Evolutionary conservation across 1,140 invertebrate genomes (phyloP).

Genomic region (honey bee (Apis mellifera)): DNA sequence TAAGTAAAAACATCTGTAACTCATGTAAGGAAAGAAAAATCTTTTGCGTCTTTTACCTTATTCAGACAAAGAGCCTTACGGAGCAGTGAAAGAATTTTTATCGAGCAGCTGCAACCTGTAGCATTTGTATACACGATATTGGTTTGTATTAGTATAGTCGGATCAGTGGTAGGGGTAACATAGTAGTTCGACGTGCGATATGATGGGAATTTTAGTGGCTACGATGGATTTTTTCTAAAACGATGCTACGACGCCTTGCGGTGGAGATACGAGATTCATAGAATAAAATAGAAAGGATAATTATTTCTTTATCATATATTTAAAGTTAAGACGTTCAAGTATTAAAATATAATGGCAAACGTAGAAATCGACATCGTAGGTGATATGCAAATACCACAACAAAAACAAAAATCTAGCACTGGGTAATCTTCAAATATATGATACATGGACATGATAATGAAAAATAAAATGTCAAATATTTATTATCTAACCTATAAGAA

Average conservation of each 20-base stretch:
- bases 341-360: constrained; percentile 59
- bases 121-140: constrained; percentile 45
- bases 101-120: constrained; percentile 75
- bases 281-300: constrained; percentile 24
- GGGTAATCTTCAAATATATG: constrained; percentile 62
- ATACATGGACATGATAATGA: not conserved
- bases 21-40: constrained; percentile 51
- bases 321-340: not conserved
- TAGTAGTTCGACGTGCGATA: constrained; percentile 47
- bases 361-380: constrained; percentile 68
- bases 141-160: constrained; percentile 17
- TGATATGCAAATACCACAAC: constrained; percentile 56
- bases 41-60: constrained; percentile 29
- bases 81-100: constrained; percentile 60
- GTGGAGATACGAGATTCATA: constrained; percentile 25
- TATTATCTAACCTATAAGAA: constrained; percentile 10
- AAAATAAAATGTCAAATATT: not conserved
- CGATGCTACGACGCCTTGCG: constrained; percentile 17
- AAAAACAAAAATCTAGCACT: constrained; percentile 59
- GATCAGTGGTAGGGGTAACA: constrained; percentile 38
- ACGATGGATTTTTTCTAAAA: constrained; percentile 41
- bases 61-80: constrained; percentile 49
- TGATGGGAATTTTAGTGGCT: constrained; percentile 47
- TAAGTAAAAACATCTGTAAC: constrained; percentile 15
- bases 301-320: constrained; percentile 5